These are phyloP conservation scores for Pelagia noctiluca DNA, from an alignment of 30 jellyfish, hydroid and myxozoan genomes.

Conservation along the genomic window DNA sequence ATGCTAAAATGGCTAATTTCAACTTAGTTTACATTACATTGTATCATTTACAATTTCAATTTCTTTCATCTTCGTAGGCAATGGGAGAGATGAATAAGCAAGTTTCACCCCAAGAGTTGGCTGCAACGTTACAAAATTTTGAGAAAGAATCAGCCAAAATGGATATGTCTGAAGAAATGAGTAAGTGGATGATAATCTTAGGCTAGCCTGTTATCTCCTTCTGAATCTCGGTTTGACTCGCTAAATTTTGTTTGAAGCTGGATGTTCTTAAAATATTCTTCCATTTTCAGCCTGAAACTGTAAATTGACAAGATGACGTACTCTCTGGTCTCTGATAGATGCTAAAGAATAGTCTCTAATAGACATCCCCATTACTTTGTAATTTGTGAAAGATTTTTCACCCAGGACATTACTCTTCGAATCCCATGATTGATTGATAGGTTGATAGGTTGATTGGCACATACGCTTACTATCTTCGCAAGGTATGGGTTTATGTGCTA, in stretches of 20 bases:
- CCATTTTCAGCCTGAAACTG: too few relatives aligned
- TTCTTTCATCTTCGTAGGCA: constrained; percentile 57
- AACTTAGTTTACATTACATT: background rate
- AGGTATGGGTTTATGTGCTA: too few relatives aligned
- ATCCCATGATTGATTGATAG: too few relatives aligned
- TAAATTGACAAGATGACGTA: too few relatives aligned
- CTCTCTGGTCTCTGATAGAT: too few relatives aligned
- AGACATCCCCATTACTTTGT: too few relatives aligned
- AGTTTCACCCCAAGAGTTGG: constrained; percentile 82
- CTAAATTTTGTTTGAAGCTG: background rate
- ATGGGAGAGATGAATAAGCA: constrained; percentile 98
- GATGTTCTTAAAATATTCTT: too few relatives aligned
- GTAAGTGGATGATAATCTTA: constrained; percentile 28
- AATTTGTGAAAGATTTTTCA: too few relatives aligned
- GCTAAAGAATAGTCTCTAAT: too few relatives aligned
- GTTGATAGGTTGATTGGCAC: too few relatives aligned
- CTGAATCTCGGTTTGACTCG: background rate
- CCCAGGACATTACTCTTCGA: too few relatives aligned
- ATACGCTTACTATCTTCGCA: too few relatives aligned
- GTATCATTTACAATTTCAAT: background rate
- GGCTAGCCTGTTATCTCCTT: background rate
- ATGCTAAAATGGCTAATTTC: background rate
- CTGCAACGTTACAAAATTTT: constrained; percentile 86
- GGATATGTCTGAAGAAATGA: constrained; percentile 97
- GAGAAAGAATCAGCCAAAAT: constrained; percentile 95